A percentile compares a stretch with the other conserved stretches of the same genome.
Conservation (phyloP, 92 coral and sea anemone genomes). For the Epizoanthus rinbou region DNA sequence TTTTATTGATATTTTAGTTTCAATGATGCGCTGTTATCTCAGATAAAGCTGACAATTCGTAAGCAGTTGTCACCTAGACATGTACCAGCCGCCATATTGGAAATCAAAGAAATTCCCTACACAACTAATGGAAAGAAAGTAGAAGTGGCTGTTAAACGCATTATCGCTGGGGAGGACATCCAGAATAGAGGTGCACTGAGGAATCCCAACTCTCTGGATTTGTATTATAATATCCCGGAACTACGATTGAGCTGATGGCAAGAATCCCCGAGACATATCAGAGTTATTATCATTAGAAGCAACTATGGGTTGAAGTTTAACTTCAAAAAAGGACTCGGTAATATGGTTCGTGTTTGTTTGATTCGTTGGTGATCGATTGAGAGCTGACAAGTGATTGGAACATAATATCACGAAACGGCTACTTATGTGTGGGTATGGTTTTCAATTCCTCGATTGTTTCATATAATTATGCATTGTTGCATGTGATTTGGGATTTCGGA, state of each 20-base stretch:
- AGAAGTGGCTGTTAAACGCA: conserved; percentile 94
- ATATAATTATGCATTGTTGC: no score
- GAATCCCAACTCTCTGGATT: conserved; percentile 89
- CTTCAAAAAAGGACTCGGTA: no score
- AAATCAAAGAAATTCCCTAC: conserved; percentile 95
- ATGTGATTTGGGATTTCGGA: no score
- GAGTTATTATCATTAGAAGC: no score
- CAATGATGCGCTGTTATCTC: conserved; percentile 54
- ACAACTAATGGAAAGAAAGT: conserved; percentile 97
- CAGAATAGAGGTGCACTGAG: conserved; percentile 87
- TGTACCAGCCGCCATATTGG: conserved; percentile 84
- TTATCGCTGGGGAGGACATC: conserved; percentile 80
- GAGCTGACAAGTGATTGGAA: no score
- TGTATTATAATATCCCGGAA: conserved; percentile 73
- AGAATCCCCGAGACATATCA: no score
- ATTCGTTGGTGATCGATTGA: no score
- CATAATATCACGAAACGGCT: no score
- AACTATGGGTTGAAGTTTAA: no score
- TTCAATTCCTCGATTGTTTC: no score
- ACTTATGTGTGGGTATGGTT: no score
- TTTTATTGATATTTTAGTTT: conserved; percentile 46
- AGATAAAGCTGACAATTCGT: conserved; percentile 67
- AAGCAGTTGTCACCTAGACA: conserved; percentile 88
- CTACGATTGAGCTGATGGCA: conserved; percentile 39
- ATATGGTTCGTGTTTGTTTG: no score